Evolutionary conservation across 2,888 invertebrate genomes (phyloP), one percentile per base, ranked within the genome.

Genomic region (Nymphalis polychloros): DNA sequence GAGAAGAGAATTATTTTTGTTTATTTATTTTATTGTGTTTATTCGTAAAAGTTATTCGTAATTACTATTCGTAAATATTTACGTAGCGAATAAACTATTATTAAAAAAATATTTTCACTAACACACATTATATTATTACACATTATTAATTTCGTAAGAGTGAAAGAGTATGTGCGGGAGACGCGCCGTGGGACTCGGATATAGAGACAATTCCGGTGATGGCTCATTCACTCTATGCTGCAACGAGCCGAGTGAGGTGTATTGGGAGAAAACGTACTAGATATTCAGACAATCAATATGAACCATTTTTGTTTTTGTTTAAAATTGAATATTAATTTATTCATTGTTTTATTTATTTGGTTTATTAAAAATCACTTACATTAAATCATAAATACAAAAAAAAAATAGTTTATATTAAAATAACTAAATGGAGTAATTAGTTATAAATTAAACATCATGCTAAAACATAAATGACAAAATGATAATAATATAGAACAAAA

Each of bases 181-280:
- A 27, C 52, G 73, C 75, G 67, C 68, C 70, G 69, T 60, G 78
- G 77, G 76, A 74, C 64, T 75, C 68, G 75, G 68, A 75, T 64
- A 73, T 78, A 72, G 79, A 79, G 80, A 88, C 89, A 89, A 90
- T 90, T 87, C 85, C 84, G 76, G 78, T 84, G 84, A 90, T 89
- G 89, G 89, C 88, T 90, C 87, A 88, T 89, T 91, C 90, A 88
- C 89, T 90, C 90, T 84, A 79, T 82, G 85, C 85, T 88, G 88
- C 88, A 87, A 87, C 87, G 89, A 90, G 84, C 85, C 88, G 87
- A 85, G 81, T 87, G 88, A 88, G 90, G 90, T 89, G 88, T 90
- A 90, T 91, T 90, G 89, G 85, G 88, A 89, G 86, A 85, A 91
- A 91, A 90, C 89, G 88, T 89, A 83, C 84, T 81, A 85, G 84